Evolutionary conservation across 2,888 invertebrate species (phyloP), one percentile per base, ranked within the genome.

Genomic region (Hypena proboscidalis): DNA sequence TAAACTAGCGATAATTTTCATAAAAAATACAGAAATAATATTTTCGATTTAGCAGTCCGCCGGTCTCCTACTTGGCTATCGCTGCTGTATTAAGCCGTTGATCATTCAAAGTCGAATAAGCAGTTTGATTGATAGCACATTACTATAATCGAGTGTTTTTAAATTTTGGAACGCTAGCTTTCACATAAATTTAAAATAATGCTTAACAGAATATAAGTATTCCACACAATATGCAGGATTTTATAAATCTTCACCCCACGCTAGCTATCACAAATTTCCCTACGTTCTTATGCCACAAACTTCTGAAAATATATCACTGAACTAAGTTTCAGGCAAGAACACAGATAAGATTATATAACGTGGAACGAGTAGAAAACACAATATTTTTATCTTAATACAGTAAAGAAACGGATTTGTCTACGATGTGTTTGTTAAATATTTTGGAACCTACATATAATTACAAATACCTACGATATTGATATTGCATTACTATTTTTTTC

Each of bases 231-330:
- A 22, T 8, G 22, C 21, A 33, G 15, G 38, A 34, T 52, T 37
- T 54, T 15, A 30, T 19, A 31, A 29, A 14, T 23, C 11, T 22
- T 33, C 26, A 7, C 15, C 19, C 13, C 10, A n/a, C 8, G 17
- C 32, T 17, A n/a, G 7, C 30, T 14, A 14, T 49, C 27, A 35
- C 25, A 29, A 33, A 26, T 23, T 30, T 17, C 36, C 37, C 36
- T 41, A 23, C 36, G 34, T 41, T 53, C 58, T 60, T 44, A 36
- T 31, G 15, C 21, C 31, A 30, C 7, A 38, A 55, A 65, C 35
- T 64, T 44, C 11, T 11, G n/a, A 35, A 42, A 41, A 60, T 61
- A 65, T 48, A 65, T 61, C 44, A 13, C 10, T 21, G 33, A 32
- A 57, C 40, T 41, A 35, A 65, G 36, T 55, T 57, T 22, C 26